Evolutionary conservation across 1,140 invertebrate genomes (phyloP).

Genomic region (Eufriesea mexicana): DNA sequence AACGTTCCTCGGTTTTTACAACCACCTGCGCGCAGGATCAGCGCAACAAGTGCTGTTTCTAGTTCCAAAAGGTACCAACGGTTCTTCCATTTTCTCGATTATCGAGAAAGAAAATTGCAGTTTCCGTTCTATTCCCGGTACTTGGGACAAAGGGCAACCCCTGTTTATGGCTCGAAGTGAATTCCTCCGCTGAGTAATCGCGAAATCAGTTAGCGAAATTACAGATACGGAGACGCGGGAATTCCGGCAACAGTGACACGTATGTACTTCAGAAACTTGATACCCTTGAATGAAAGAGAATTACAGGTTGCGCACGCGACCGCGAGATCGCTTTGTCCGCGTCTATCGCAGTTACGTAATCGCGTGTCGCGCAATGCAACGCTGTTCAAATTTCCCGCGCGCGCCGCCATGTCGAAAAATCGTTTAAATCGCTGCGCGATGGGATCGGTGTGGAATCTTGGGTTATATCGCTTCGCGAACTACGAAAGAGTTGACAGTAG

Average conservation of each 20-base stretch:
- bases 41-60: background rate
- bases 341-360: background rate
- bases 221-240: slow-evolving; percentile 17
- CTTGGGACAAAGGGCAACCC: background rate
- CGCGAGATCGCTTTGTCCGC: background rate
- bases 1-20: no score
- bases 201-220: slow-evolving; percentile 4
- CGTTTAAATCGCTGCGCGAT: no score
- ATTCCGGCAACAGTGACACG: background rate
- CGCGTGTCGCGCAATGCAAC: no score
- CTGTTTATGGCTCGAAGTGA: background rate
- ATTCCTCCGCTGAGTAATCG: background rate
- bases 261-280: slow-evolving; percentile 24
- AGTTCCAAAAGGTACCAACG: background rate
- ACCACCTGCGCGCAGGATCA: background rate
- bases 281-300: slow-evolving; percentile 42
- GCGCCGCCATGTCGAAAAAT: no score
- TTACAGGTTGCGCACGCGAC: background rate
- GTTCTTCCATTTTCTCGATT: background rate
- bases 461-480: no score
- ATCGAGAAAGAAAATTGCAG: no score
- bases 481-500: no score
- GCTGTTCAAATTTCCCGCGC: background rate
- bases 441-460: no score
- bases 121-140: background rate